Base-by-base conservation (phyloP, 2,797 vertebrate genomes). In the Parauchenoglanis punctatus region DNA sequence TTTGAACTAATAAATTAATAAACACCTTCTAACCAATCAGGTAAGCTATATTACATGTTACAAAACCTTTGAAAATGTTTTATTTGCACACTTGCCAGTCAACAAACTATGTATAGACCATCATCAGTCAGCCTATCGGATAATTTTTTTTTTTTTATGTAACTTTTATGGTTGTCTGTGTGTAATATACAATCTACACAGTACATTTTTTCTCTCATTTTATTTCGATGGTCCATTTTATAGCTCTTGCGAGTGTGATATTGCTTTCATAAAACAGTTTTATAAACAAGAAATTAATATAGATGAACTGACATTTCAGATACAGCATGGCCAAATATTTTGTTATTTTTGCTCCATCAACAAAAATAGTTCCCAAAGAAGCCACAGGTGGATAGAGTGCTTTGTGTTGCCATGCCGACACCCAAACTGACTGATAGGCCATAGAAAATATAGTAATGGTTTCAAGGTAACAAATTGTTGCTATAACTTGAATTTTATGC, bases 281-380 rank as follows among this genome's bases (percentile, higher is more conserved):
- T 35, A 23, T 40, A 44, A 70, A 70, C 40, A 75, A 75, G 23
- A 75, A n/a, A 75, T 75, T n/a, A 75, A 49, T 75, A 25, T 75
- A 1, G 15, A 68, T 17, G 25, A 46, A 52, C 44, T 73, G 44
- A 73, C 44, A 52, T n/a, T 75, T 52, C 5, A 49, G 46, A 52
- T 6, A 7, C 2, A 46, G 12, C 25, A 20, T 4, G 20, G 20
- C 3, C 2, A 46, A 49, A n/a, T n/a, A n/a, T 75, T 75, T 52
- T 25, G 12, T 75, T 52, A n/a, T 75, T 75, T 52, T 49, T 49
- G 5, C 23, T 35, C 31, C 15, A 35, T 2, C 28, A 68, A 68
- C 31, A 68, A 68, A 68, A 35, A 68, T 35, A 35, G 5, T n/a
- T 75, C 3, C 35, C 11, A 44, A 49, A n/a, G 46, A 75, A 75